Percentiles rank a stretch among this genome's conserved stretches.
Conservation (phyloP, 2,888 invertebrate genomes). For the Pterobdella sp. region DNA sequence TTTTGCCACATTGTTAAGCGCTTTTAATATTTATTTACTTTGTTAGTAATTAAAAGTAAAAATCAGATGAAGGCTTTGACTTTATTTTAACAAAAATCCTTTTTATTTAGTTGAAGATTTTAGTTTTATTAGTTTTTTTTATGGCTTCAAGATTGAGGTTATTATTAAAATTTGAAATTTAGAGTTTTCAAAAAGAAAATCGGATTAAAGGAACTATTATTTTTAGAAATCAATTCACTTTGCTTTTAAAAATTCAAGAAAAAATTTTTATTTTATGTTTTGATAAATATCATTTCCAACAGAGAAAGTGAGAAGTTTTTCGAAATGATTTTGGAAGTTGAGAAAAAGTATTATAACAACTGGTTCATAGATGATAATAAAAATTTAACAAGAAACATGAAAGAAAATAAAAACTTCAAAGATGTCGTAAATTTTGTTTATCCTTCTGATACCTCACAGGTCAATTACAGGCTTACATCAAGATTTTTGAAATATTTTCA, state of each 20-base stretch:
- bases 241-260: too few species aligned
- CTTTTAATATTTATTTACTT: neutral
- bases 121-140: neutral
- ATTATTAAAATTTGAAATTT: neutral
- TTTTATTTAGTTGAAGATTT: neutral
- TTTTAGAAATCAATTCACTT: too few species aligned
- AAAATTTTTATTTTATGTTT: too few species aligned
- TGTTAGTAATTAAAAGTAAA: neutral
- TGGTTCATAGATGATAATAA: neutral
- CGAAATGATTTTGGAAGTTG: slow-evolving; percentile 2
- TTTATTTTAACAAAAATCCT: neutral
- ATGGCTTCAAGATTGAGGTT: slow-evolving; percentile 12
- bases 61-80: neutral
- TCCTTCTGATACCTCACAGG: neutral
- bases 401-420: neutral
- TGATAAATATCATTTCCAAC: too few species aligned
- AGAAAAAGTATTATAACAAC: neutral
- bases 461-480: neutral
- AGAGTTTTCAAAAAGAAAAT: too few species aligned
- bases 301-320: slow-evolving; percentile 1
- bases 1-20: neutral
- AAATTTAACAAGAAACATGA: neutral
- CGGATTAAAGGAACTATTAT: too few species aligned
- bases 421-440: neutral
- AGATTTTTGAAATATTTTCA: too few species aligned